A percentile compares a stretch with the other conserved stretches of the same genome.
Evolutionary conservation across 2,113 vertebrate species (phyloP).

Genomic region (Colius striatus): DNA sequence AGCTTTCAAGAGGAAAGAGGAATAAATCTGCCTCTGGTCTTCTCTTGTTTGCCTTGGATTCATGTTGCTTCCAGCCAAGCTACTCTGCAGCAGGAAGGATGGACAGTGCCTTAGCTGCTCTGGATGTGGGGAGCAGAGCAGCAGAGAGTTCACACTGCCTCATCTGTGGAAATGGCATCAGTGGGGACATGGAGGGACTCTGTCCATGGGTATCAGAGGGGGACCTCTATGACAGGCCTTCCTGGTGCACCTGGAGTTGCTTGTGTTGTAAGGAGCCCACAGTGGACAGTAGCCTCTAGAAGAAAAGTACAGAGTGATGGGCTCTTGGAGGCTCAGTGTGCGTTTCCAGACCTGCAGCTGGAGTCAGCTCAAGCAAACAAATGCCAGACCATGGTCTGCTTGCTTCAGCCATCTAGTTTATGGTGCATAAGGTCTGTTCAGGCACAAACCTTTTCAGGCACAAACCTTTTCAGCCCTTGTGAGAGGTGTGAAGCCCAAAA

Average conservation of each 20-base stretch:
- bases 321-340: not conserved
- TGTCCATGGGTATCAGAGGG: not conserved
- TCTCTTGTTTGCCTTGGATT: not conserved
- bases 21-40: slow-evolving; percentile 57
- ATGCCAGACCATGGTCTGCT: not conserved
- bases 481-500: not conserved
- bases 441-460: not conserved
- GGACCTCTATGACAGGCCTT: not conserved
- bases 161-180: not conserved
- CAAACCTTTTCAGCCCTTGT: not conserved
- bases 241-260: not conserved
- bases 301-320: not conserved
- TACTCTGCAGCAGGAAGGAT: not conserved
- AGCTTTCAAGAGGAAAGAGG: not conserved
- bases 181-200: not conserved
- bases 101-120: not conserved
- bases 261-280: not conserved
- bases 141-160: not conserved
- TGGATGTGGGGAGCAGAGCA: not conserved
- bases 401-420: not conserved
- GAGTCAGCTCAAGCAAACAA: not conserved
- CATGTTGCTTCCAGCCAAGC: not conserved
- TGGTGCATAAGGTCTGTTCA: not conserved
- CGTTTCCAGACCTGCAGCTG: not conserved
- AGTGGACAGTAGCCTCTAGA: not conserved